Percentiles rank a stretch among this genome's conserved stretches.
Conservation (phyloP, 2,113 vertebrate species). For the Elachura formosa region DNA sequence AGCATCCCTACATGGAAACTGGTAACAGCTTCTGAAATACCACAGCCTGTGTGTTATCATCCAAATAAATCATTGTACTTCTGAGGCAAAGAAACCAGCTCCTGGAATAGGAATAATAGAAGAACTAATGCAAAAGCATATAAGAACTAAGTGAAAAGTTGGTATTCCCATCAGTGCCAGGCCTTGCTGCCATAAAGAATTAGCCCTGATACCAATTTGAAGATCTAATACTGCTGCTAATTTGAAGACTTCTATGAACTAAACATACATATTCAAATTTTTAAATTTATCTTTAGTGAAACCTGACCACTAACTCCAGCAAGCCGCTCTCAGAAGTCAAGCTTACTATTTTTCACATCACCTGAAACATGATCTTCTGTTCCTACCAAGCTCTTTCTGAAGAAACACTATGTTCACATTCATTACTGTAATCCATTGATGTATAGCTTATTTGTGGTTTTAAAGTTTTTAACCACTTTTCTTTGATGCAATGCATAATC, state of each 20-base stretch:
- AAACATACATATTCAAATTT: background rate
- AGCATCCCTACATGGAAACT: background rate
- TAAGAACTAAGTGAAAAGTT: background rate
- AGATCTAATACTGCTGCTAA: background rate
- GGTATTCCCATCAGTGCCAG: background rate
- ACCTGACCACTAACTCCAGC: background rate
- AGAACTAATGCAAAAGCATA: background rate
- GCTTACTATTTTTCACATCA: background rate
- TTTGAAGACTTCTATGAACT: background rate
- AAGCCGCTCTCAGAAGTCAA: background rate
- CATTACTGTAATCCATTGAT: constrained; percentile 52
- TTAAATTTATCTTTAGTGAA: background rate
- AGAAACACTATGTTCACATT: constrained; percentile 40
- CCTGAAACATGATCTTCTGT: background rate
- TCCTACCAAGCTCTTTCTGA: constrained; percentile 18
- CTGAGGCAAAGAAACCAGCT: background rate
- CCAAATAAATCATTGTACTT: background rate
- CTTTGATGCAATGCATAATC: constrained; percentile 54
- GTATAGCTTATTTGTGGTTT: constrained; percentile 67
- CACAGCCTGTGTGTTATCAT: background rate
- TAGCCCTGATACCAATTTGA: background rate
- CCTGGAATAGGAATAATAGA: background rate
- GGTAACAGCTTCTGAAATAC: background rate
- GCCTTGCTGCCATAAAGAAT: background rate
- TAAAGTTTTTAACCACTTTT: constrained; percentile 53